These are phyloP conservation scores for Masticophis lateralis DNA, from an alignment of 2,797 vertebrate species.

Conservation along the genomic window DNA sequence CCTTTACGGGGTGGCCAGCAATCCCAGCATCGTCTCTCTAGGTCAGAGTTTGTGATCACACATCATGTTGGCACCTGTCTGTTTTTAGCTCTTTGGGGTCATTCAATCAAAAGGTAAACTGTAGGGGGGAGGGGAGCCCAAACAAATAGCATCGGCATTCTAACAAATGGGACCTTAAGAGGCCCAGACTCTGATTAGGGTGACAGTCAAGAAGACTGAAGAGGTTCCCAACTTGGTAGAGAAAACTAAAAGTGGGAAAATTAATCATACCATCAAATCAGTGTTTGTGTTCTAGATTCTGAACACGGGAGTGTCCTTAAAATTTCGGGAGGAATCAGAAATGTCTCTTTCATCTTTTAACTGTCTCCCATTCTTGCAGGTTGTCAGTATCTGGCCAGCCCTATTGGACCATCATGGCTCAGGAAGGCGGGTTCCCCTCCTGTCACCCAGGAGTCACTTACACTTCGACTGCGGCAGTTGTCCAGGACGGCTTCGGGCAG, in stretches of 20 bases:
- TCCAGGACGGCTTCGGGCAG: slow-evolving; percentile 83
- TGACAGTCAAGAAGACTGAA: neutral
- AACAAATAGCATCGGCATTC: neutral
- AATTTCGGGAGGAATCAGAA: neutral
- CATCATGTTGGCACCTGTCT: neutral
- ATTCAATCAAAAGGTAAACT: neutral
- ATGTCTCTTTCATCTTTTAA: neutral
- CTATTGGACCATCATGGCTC: accelerated
- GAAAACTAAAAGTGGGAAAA: neutral
- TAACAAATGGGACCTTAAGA: neutral
- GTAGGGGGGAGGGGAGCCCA: no score
- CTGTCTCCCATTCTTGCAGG: accelerated
- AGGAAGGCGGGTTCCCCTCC: neutral
- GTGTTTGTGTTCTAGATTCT: neutral
- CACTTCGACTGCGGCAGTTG: slow-evolving; percentile 81
- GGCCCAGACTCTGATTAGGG: neutral
- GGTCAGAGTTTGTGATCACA: neutral
- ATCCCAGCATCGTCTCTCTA: neutral
- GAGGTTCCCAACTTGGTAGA: no score
- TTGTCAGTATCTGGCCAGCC: no score
- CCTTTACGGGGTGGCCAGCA: neutral
- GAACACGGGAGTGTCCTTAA: neutral
- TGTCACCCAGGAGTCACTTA: slow-evolving; percentile 68
- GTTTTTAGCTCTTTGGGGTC: neutral
- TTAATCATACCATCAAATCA: neutral